These are phyloP conservation scores for Microcaecilia unicolor DNA, from an alignment of 2,797 vertebrate species.

Conservation along the genomic window DNA sequence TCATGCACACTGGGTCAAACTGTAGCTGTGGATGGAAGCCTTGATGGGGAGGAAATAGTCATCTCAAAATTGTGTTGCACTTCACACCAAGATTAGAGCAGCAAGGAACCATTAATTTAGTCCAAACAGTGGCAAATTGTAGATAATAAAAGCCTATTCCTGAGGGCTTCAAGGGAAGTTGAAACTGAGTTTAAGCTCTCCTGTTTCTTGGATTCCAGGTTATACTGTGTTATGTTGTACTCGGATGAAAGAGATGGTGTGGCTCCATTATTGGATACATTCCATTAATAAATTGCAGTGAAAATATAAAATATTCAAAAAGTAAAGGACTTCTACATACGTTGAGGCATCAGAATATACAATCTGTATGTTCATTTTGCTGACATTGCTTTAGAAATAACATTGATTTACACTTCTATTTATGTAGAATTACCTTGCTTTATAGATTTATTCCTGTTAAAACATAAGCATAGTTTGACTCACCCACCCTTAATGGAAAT, in stretches of 20 bases:
- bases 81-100: conserved; percentile 24
- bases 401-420: conserved; percentile 4
- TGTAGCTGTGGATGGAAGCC: conserved; percentile 12
- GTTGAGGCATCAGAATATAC: no score
- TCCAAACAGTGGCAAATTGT: conserved; percentile 5
- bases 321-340: no score
- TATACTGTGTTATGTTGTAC: neutral
- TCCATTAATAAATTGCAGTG: conserved; percentile 18
- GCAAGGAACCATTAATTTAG: conserved; percentile 23
- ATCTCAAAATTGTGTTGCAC: conserved; percentile 10
- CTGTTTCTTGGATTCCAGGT: conserved; percentile 7
- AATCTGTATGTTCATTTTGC: neutral
- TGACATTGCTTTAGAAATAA: neutral
- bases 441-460: conserved; percentile 11
- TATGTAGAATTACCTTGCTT: neutral
- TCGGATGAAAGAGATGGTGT: conserved; percentile 3
- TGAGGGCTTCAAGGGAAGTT: conserved; percentile 11
- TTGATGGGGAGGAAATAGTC: conserved; percentile 25
- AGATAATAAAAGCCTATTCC: conserved; percentile 3
- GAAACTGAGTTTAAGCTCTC: conserved; percentile 11
- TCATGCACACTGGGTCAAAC: conserved; percentile 4
- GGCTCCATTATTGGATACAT: conserved; percentile 1
- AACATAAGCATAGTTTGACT: conserved; percentile 15
- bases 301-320: no score
- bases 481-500: conserved; percentile 7